Evolutionary conservation across 2,113 vertebrate genomes (phyloP), one percentile per base, ranked within the genome.

Genomic region (Pterocles burchelli): DNA sequence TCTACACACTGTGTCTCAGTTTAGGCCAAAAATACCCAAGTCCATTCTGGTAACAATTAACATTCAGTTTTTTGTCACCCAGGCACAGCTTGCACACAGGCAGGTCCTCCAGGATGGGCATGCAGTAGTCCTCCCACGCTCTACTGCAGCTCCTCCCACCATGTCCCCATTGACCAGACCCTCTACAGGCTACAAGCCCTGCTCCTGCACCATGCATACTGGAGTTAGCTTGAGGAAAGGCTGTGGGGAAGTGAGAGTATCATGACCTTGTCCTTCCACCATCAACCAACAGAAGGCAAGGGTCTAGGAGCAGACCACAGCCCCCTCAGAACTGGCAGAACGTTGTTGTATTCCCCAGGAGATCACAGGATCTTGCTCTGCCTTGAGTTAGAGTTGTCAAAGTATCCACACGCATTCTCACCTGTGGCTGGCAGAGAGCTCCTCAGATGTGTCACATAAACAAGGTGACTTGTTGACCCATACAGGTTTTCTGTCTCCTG

Each of bases 121-220:
- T 25, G 11, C 17, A 85, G 43, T 43, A 78, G 19, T 1, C 22
- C 11, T 75, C 34, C 43, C 19, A 29, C 13, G 0, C 8, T 46
- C 55, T 89, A 6, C 43, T 71, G 36, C n/a, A 63, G 17, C 17
- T 78, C 28, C 43, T 67, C 11, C 43, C 5, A 38, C 9, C 2
- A 1, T 16, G 17, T 26, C 7, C 5, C 9, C 21, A 7, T 46
- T 54, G n/a, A 15, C 43, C 43, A 87, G 65, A 87, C 7, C 31
- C 12, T 68, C 19, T 55, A 3, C 0, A 1, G n/a, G 66, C 41
- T 13, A 4, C 3, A 16, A 38, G 3, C 14, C 63, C 46, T 21
- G 10, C 34, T 92, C 48, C 45, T 65, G 26, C 26, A 34, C 13
- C 9, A 28, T 0, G 0, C 5, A 41, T 10, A 26, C 26, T 1